These are phyloP conservation scores for Leptosomus discolor DNA, from an alignment of 2,113 vertebrate species.

Conservation along the genomic window DNA sequence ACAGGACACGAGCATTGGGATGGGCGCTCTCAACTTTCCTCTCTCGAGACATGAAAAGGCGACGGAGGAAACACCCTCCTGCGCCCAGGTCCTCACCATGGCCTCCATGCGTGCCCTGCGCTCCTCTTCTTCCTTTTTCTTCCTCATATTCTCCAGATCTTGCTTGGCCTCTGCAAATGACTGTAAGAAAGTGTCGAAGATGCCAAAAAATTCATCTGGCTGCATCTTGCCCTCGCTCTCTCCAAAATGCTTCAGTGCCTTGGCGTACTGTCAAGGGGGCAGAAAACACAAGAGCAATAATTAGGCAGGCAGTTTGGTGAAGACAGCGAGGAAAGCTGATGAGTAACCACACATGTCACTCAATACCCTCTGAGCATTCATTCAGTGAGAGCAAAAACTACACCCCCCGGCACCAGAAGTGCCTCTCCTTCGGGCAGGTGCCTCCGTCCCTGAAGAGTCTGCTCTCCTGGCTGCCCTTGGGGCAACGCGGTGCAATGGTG, in stretches of 20 bases:
- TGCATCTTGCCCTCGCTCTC: slow-evolving; percentile 89
- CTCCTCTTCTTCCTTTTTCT: slow-evolving; percentile 93
- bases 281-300: slow-evolving; percentile 16
- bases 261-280: slow-evolving; percentile 80
- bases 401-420: neutral
- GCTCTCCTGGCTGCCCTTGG: neutral
- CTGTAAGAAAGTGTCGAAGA: slow-evolving; percentile 94
- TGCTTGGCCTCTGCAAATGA: slow-evolving; percentile 91
- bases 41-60: neutral
- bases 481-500: neutral
- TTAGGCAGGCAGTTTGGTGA: neutral
- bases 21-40: neutral
- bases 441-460: neutral
- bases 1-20: neutral
- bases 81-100: slow-evolving; percentile 79
- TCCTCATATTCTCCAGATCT: slow-evolving; percentile 94
- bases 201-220: slow-evolving; percentile 96
- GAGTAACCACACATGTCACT: neutral
- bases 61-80: neutral
- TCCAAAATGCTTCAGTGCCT: slow-evolving; percentile 92
- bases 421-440: neutral
- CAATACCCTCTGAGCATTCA: neutral
- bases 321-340: neutral
- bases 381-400: neutral
- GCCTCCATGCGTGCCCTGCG: slow-evolving; percentile 91